Evolutionary conservation across 2,113 vertebrate species (phyloP), one percentile per base, ranked within the genome.

Genomic region (Hystrix brachyura): DNA sequence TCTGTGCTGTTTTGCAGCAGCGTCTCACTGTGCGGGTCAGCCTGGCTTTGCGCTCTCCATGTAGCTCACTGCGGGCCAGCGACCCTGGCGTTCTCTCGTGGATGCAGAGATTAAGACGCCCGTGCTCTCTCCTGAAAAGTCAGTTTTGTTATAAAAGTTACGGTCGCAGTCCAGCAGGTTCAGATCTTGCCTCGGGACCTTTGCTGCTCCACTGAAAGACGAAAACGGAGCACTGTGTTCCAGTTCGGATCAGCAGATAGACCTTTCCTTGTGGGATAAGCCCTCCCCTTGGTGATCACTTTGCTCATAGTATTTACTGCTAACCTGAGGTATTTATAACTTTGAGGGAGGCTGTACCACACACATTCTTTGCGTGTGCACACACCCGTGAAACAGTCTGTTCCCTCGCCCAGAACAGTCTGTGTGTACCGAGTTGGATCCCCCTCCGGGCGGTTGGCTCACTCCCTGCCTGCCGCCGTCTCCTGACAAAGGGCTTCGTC

Each of bases 131-230:
- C 65, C 55, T 69, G n/a, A 71, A 64, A 86, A 92, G 83, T 29
- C 55, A 62, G 29, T 88, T 74, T 81, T 84, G 74, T 72, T 90
- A 46, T 59, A 27, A 85, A 71, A 94, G 12, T 60, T 62, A 67
- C 85, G 25, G 51, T 87, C 19, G 2, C 67, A 64, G 96, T 55
- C 81, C 51, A 82, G 9, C 10, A 65, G 38, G 53, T 79, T 87
- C 94, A 87, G 85, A 78, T 84, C n/a, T 91, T 87, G 25, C 46
- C 69, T 55, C 3, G 5, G 82, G 23, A 59, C 88, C 15, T 48
- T 90, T 64, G n/a, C 13, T 5, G 67, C 25, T 57, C 62, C 79
- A 29, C 79, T 57, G 71, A 46, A 94, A 76, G 55, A 69, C 7
- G 64, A 72, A 62, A 94, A 80, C 53, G 91, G 53, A 79, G 38